These are phyloP conservation scores for Drosophila pachea DNA, from an alignment of 1,140 invertebrate species.

Conservation along the genomic window DNA sequence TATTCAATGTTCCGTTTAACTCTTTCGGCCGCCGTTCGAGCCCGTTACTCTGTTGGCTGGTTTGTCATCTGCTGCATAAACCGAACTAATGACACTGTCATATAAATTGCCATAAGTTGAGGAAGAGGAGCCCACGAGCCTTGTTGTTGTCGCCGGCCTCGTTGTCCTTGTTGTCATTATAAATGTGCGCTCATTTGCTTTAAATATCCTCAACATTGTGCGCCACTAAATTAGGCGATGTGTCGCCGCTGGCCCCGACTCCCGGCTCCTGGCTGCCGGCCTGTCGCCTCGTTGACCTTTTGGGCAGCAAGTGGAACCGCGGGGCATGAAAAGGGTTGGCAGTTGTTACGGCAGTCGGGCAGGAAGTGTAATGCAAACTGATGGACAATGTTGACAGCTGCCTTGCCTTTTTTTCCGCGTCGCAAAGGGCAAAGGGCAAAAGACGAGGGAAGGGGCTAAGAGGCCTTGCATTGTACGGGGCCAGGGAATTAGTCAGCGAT, in stretches of 20 bases:
- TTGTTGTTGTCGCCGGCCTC: slow-evolving; percentile 18
- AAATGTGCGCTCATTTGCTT: slow-evolving; percentile 75
- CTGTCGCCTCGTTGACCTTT: slow-evolving; percentile 69
- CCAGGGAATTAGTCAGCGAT: slow-evolving; percentile 66
- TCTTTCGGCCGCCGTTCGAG: not conserved
- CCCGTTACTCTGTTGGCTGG: not conserved
- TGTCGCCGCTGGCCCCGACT: slow-evolving; percentile 45
- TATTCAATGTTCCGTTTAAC: slow-evolving; percentile 8
- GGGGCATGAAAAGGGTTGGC: slow-evolving; percentile 59
- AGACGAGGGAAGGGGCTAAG: not conserved
- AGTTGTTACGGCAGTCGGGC: slow-evolving; percentile 36
- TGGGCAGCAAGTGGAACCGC: slow-evolving; percentile 72
- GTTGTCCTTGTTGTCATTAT: slow-evolving; percentile 70
- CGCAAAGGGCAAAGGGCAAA: not conserved
- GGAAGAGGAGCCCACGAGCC: slow-evolving; percentile 20
- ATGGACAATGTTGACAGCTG: slow-evolving; percentile 71
- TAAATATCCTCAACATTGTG: slow-evolving; percentile 72
- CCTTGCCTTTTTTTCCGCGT: slow-evolving; percentile 26
- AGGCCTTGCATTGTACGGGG: too few relatives aligned
- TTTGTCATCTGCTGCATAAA: slow-evolving; percentile 35
- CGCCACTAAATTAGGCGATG: slow-evolving; percentile 65
- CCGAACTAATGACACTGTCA: slow-evolving; percentile 51
- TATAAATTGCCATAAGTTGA: slow-evolving; percentile 48
- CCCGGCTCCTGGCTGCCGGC: too few relatives aligned
- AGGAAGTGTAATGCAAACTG: slow-evolving; percentile 37